phyloP scores from a whole-genome alignment of 2,888 invertebrate species.

The Agrotis exclamationis region DNA sequence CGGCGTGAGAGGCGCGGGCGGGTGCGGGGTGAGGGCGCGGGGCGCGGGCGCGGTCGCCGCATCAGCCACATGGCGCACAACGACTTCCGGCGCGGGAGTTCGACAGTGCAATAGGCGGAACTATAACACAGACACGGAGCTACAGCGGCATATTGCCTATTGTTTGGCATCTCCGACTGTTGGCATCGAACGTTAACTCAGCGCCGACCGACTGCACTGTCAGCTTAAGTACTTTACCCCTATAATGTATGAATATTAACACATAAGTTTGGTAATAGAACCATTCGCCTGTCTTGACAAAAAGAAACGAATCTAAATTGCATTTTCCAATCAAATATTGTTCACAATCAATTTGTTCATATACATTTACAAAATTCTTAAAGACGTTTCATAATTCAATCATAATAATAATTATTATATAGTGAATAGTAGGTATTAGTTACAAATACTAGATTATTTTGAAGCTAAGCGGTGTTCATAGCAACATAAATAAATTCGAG shows the following conservation, averaged over 20 bases:
- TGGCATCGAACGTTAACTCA: constrained; percentile 86
- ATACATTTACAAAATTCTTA: neutral
- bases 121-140: constrained; percentile 77
- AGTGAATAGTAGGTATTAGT: neutral
- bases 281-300: constrained; percentile 67
- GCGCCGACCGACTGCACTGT: constrained; percentile 80
- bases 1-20: constrained; percentile 16
- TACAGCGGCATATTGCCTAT: constrained; percentile 86
- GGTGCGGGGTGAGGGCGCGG: constrained; percentile 24
- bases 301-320: constrained; percentile 43
- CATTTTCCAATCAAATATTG: constrained; percentile 39
- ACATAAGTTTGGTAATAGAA: constrained; percentile 73
- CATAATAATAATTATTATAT: neutral
- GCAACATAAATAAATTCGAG: constrained; percentile 34
- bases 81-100: constrained; percentile 83
- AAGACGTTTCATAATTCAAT: neutral
- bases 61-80: constrained; percentile 75
- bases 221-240: constrained; percentile 84
- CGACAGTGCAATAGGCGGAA: constrained; percentile 82
- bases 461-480: constrained; percentile 7
- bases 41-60: constrained; percentile 43
- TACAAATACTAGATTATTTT: neutral
- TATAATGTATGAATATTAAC: constrained; percentile 87
- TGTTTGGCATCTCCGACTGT: constrained; percentile 89
- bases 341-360: constrained; percentile 16